These are phyloP conservation scores for Drosophila greeni DNA, from an alignment of 2,888 invertebrate genomes.

Conservation along the genomic window DNA sequence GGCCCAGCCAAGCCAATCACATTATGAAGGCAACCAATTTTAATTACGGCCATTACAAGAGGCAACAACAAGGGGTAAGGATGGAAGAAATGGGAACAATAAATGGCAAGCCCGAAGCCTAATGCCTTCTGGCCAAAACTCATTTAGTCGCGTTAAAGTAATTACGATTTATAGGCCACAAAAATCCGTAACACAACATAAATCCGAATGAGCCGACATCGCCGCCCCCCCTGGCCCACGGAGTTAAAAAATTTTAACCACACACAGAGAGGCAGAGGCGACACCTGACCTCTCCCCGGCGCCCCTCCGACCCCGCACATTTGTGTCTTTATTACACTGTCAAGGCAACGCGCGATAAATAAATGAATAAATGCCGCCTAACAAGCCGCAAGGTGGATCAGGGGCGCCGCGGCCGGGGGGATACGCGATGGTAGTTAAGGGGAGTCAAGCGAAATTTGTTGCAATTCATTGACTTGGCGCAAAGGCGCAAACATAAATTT, in stretches of 20 bases:
- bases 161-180: slow-evolving; percentile 75
- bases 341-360: slow-evolving; percentile 68
- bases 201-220: slow-evolving; percentile 66
- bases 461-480: slow-evolving; percentile 76
- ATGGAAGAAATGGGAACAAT: slow-evolving; percentile 26
- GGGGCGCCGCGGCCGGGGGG: neutral
- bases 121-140: slow-evolving; percentile 66
- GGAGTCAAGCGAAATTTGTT: slow-evolving; percentile 70
- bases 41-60: slow-evolving; percentile 69
- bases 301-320: slow-evolving; percentile 15
- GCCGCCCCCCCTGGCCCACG: slow-evolving; percentile 20
- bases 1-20: slow-evolving; percentile 62
- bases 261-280: slow-evolving; percentile 52
- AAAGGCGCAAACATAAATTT: slow-evolving; percentile 72
- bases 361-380: slow-evolving; percentile 72
- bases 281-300: slow-evolving; percentile 54
- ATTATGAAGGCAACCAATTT: slow-evolving; percentile 72
- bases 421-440: slow-evolving; percentile 21
- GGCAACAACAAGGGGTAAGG: slow-evolving; percentile 31
- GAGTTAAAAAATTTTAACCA: slow-evolving; percentile 71
- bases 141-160: slow-evolving; percentile 72
- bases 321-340: slow-evolving; percentile 67
- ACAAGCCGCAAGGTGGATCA: slow-evolving; percentile 63
- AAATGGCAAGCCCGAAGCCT: slow-evolving; percentile 53
- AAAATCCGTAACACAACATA: slow-evolving; percentile 73